Evolutionary conservation across 2,888 invertebrate species (phyloP), one percentile per base, ranked within the genome.

Genomic region (Gortyna flavago): DNA sequence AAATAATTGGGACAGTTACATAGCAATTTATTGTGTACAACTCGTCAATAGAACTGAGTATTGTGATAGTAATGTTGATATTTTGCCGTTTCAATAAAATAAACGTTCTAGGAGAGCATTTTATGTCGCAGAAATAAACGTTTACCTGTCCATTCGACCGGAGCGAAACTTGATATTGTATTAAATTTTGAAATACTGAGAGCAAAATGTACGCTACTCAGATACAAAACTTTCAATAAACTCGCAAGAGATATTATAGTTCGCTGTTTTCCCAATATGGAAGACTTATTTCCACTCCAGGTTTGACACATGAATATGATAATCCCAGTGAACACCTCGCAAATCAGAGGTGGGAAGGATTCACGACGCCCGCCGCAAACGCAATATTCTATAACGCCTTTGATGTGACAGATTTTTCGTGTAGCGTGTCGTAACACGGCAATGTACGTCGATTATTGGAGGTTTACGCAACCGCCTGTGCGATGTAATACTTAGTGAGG

Each of bases 281-380:
- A 81, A 85, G 88, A 87, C 87, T 90, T 88, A 89, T 88, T 84
- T 80, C 73, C 76, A 73, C 69, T 80, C 78, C 72, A 72, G 65
- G 73, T 80, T 88, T 90, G 90, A 88, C 88, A 90, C 89, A 89
- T 89, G 89, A 89, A 91, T 91, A 92, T 91, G 90, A 89, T 92
- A 92, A 92, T 92, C 91, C 87, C 83, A 62, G 80, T 72, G 80
- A 90, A 89, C 85, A 90, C 84, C 88, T 89, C 80, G 80, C 84
- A 87, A 86, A 88, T 87, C 87, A 79, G 89, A 91, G 89, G 89
- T 88, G 89, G 76, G 72, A 85, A 88, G 83, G 85, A 89, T 88
- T 89, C 85, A 84, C 88, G 87, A 88, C 84, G 81, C 78, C 78
- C 75, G 76, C 83, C 82, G 83, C 87, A 86, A 89, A 89, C 85